Evolutionary conservation across 2,888 invertebrate genomes (phyloP).

Genomic region (Apamea anceps): DNA sequence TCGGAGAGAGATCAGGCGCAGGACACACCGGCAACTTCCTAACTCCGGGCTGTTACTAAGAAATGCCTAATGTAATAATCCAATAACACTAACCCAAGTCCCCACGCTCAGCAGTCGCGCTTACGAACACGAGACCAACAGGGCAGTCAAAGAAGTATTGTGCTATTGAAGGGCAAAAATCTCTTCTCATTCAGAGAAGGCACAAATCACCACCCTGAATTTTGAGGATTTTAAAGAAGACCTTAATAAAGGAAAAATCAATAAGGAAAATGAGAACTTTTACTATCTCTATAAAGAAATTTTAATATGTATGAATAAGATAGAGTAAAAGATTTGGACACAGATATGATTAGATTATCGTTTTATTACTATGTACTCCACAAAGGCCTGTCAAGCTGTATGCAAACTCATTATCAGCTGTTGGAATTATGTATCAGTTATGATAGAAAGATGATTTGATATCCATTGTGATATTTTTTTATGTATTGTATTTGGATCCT

Average conservation of each 20-base stretch:
- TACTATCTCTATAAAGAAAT: conserved; percentile 33
- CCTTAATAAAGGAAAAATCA: neutral
- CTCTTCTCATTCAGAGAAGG: neutral
- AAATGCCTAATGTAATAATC: too few relatives aligned
- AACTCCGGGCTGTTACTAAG: too few relatives aligned
- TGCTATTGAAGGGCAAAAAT: neutral
- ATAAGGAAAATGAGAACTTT: conserved; percentile 35
- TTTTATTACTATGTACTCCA: conserved; percentile 35
- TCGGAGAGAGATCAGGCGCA: too few relatives aligned
- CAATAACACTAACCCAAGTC: too few relatives aligned
- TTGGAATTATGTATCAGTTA: conserved; percentile 24
- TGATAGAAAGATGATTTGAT: conserved; percentile 28
- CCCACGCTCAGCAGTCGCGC: too few relatives aligned
- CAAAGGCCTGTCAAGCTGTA: conserved; percentile 4
- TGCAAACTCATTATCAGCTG: conserved; percentile 20
- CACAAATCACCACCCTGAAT: neutral
- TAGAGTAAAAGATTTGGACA: conserved; percentile 37
- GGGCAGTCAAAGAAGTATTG: too few relatives aligned
- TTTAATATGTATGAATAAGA: conserved; percentile 31
- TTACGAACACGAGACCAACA: too few relatives aligned
- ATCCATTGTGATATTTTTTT: conserved; percentile 5
- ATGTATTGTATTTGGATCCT: too few relatives aligned
- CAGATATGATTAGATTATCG: conserved; percentile 52
- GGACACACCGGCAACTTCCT: too few relatives aligned
- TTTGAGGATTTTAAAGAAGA: conserved; percentile 1